Base-by-base conservation (phyloP, 2,888 invertebrate species). In the Bombylius discolor region DNA sequence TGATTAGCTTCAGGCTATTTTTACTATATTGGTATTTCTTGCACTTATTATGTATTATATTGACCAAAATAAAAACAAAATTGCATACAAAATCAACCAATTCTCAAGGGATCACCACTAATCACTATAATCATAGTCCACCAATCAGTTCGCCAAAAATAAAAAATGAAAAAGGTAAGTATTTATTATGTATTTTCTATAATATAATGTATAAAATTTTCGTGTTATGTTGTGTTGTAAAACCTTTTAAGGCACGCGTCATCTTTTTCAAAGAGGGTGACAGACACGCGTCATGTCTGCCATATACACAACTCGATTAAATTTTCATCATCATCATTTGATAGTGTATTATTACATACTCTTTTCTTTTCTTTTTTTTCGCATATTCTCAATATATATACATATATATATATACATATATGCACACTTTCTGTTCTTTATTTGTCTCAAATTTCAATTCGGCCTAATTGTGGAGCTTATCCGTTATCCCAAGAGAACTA, bases 111-210 rank as follows among this genome's bases (percentile, higher is more conserved):
- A 49, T 54, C 54, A 54, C 54, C 49, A 23, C 54, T 54, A 54
- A 54, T 54, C 54, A 54, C 54, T 54, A 54, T 54, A 54, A 54
- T 54, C 54, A 54, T 49, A 49, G 49, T 32, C 54, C 54, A 49
- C 49, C 49, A 54, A 54, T 54, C 54, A 54, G 49, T 44, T 49
- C 34, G 54, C 49, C 49, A 45, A 54, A 54, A 54, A 23, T 49
- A 34, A 54, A 44, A 44, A 42, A 54, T 45, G 49, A 42, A 42
- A 42, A 42, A 42, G 39, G 39, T 11, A 42, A 42, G 39, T 8
- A 11, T 11, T 11, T 42, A 11, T 4, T 42, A 42, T 42, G 12
- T 4, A 11, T 11, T 42, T 7, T 8, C 39, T 42, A 11, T 42
- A 11, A 8, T 23, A 23, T 23, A 23, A 23, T 23, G 23, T 23